Evolutionary conservation across 2,797 vertebrate genomes (phyloP).

Genomic region (Pseudomugil gertrudae): DNA sequence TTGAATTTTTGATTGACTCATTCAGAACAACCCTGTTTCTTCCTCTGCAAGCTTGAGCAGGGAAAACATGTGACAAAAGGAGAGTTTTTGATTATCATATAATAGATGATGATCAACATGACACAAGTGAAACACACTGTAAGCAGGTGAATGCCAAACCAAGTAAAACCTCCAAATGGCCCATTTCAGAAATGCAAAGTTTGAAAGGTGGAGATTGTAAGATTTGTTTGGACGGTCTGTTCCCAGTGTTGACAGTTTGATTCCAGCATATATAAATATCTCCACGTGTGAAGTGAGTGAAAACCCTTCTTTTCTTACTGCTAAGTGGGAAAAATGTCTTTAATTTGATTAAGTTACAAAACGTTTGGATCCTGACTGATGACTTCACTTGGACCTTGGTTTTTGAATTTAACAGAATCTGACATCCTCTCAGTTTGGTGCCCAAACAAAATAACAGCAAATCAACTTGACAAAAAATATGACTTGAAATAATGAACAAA

Average conservation of each 20-base stretch:
- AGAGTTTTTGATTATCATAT: constrained; percentile 54
- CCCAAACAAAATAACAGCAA: background rate
- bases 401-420: no score
- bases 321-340: background rate
- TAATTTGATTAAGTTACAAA: background rate
- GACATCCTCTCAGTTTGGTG: background rate
- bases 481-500: background rate
- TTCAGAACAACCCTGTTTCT: constrained; percentile 39
- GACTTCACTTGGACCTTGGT: background rate
- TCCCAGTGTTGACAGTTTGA: constrained; percentile 5
- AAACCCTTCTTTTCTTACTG: background rate
- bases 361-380: background rate
- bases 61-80: constrained; percentile 55
- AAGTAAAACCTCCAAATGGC: constrained; percentile 8
- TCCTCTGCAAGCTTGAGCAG: constrained; percentile 52
- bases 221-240: constrained; percentile 22
- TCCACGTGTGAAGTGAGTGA: background rate
- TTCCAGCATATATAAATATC: constrained; percentile 9
- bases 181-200: background rate
- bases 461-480: background rate
- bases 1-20: constrained; percentile 43
- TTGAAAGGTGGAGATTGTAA: constrained; percentile 8
- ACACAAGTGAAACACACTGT: constrained; percentile 24
- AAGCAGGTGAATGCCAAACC: constrained; percentile 23
- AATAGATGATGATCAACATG: constrained; percentile 47